A percentile compares a stretch with the other conserved stretches of the same genome.
Evolutionary conservation across 2,797 vertebrate genomes (phyloP).

Genomic region (Neopelma chrysocephalum): DNA sequence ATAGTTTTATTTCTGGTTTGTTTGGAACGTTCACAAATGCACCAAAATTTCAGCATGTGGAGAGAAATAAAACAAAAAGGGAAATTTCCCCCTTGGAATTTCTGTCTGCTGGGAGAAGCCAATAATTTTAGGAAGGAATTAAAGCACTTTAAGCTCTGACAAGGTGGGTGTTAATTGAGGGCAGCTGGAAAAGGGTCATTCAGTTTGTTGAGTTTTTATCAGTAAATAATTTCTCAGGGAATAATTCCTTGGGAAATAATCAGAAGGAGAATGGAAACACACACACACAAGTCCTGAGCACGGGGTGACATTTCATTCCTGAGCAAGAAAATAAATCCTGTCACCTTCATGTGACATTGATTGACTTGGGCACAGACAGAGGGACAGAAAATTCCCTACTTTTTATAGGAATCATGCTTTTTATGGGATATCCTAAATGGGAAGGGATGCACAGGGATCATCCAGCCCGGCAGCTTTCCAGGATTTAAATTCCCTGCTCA

Average conservation of each 20-base stretch:
- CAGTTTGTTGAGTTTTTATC: neutral
- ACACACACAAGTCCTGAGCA: neutral
- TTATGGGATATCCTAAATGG: neutral
- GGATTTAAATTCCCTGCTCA: neutral
- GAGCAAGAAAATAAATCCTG: neutral
- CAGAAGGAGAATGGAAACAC: constrained; percentile 36
- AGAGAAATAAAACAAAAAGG: neutral
- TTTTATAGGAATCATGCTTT: neutral
- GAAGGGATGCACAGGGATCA: neutral
- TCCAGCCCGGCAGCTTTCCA: neutral
- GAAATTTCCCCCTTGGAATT: neutral
- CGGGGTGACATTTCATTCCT: neutral
- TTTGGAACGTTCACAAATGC: neutral
- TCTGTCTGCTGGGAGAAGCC: neutral
- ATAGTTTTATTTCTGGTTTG: neutral
- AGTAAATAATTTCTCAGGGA: neutral
- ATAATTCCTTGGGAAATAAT: neutral
- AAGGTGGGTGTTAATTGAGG: neutral
- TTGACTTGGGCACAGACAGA: neutral
- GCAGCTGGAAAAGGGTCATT: neutral
- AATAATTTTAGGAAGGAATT: neutral
- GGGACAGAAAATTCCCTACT: neutral
- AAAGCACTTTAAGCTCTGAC: neutral
- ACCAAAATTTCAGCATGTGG: neutral
- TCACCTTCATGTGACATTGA: constrained; percentile 29